Conservation (phyloP, 1,140 invertebrate genomes). For the Helicoverpa zea region DNA sequence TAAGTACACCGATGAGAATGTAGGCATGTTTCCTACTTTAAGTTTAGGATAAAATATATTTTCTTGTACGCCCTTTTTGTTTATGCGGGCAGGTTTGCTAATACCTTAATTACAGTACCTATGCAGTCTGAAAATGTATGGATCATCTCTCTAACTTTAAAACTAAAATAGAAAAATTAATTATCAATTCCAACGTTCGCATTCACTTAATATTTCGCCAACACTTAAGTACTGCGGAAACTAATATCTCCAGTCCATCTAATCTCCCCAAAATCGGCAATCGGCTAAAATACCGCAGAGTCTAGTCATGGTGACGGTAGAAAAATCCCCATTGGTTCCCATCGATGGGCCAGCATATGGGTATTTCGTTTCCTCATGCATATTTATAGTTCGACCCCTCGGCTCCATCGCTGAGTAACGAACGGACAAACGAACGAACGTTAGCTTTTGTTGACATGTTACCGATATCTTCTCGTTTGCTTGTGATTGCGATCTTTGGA, state of each 20-base stretch:
- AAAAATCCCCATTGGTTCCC: constrained; percentile 25
- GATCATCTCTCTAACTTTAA: too few relatives aligned
- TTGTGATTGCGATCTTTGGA: constrained; percentile 40
- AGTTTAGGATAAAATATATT: too few relatives aligned
- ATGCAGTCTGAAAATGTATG: too few relatives aligned
- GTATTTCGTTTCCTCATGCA: constrained; percentile 65
- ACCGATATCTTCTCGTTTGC: constrained; percentile 38
- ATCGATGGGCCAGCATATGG: constrained; percentile 57
- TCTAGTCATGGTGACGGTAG: constrained; percentile 47
- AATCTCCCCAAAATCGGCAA: constrained; percentile 10
- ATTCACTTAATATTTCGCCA: too few relatives aligned
- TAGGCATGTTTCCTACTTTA: too few relatives aligned
- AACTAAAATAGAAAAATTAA: too few relatives aligned
- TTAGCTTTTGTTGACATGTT: constrained; percentile 45
- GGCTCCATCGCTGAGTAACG: constrained; percentile 47
- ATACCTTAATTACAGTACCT: too few relatives aligned
- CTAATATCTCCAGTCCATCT: neutral
- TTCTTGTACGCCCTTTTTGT: too few relatives aligned
- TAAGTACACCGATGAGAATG: too few relatives aligned
- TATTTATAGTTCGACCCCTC: constrained; percentile 61
- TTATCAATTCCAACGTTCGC: too few relatives aligned
- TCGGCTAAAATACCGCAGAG: neutral
- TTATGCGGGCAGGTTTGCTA: too few relatives aligned
- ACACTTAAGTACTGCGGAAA: too few relatives aligned
- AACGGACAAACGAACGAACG: constrained; percentile 50